Evolutionary conservation across 2,113 vertebrate species (phyloP), one percentile per base, ranked within the genome.

Genomic region (Cromileptes altivelis): DNA sequence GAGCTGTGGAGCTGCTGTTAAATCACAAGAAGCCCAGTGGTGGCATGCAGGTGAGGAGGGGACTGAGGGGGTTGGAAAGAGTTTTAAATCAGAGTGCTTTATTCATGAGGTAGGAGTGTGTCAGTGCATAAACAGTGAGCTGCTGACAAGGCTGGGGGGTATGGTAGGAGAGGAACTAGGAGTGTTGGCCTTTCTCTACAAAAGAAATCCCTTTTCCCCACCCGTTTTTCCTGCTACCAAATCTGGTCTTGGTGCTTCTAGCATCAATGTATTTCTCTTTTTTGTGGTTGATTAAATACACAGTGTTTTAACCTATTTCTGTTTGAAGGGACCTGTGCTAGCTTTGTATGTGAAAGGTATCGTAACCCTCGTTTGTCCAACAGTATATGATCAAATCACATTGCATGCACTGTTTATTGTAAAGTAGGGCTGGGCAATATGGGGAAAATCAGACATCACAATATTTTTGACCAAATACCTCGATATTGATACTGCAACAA

Each of bases 21-120:
- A 99, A 98, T 84, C 98, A 99, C 94, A 99, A 98, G 92, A 99
- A 98, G 87, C 96, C 98, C 17, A 99, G 97, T 58, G 96, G 98
- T 17, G 98, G 99, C 70, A 99, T 99, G 95, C 98, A 99, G 97
- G 98, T 99, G 95, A 0, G 85, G 58, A 64, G 27, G 30, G 17
- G 25, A 52, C 2, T 1, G 25, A 30, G 14, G 14, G 55, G 14
- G 21, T 27, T 27, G 15, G 50, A 19, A 40, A 15, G 3, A 13
- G 23, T 14, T 40, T 70, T 10, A n/a, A 50, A 60, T 45, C 61
- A 55, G 19, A 18, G n/a, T 4, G 42, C 2, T 77, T 81, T 70
- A 81, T 71, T 75, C 17, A 27, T 42, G 55, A 62, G n/a, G 63
- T 8, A 17, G 6, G 47, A 40, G 40, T 10, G 14, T 40, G 55